Evolutionary conservation across 2,797 vertebrate species (phyloP), one percentile per base, ranked within the genome.

Genomic region (Bradypodion pumilum): DNA sequence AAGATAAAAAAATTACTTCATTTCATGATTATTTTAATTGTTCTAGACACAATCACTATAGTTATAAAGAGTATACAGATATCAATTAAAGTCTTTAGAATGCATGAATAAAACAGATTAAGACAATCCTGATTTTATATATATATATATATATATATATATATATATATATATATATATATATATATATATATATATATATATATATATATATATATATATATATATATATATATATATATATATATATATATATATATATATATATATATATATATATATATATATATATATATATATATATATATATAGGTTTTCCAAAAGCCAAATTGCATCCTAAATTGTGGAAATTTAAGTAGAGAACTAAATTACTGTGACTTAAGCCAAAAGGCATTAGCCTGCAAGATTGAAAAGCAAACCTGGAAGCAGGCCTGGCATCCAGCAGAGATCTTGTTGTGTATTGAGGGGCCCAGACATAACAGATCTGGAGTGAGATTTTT

Each of bases 391-490:
- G 80, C 89, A 72, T 89, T 32, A 80, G 80, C 87, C 93, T 88
- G 93, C 78, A 87, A 91, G 91, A 93, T 91, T 95, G 91, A 94
- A 96, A 95, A 92, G 73, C 0, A 87, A 2, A 63, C 89, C 90
- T 92, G 92, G 94, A 70, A 89, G 85, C 91, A 7, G 60, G 32
- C 49, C 35, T 72, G 92, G 91, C 89, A 90, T 87, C 91, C n/a
- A n/a, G n/a, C n/a, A n/a, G n/a, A n/a, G n/a, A n/a, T n/a, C n/a
- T n/a, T n/a, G n/a, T n/a, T n/a, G n/a, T n/a, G n/a, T n/a, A n/a
- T n/a, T n/a, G n/a, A n/a, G n/a, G n/a, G n/a, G n/a, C n/a, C n/a
- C n/a, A n/a, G n/a, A n/a, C n/a, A n/a, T n/a, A n/a, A 92, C 84
- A 75, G 5, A 79, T 88, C 86, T 88, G 86, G 63, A 93, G 88